Evolutionary conservation across 2,888 invertebrate genomes (phyloP).

Genomic region (Aproaerema taeniolella): DNA sequence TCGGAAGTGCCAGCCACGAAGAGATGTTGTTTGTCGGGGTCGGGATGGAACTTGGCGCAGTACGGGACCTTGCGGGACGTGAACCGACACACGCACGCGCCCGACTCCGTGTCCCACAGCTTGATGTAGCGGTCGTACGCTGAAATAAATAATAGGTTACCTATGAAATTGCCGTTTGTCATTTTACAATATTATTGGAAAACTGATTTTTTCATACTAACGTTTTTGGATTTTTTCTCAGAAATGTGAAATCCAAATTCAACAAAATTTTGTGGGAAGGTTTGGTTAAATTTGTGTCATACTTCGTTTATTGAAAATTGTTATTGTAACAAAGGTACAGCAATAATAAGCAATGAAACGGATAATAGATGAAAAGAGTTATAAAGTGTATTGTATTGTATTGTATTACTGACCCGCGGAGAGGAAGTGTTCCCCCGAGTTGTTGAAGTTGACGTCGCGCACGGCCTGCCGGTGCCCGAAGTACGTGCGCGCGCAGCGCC

Average conservation of each 20-base stretch:
- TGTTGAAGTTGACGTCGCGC: slow-evolving; percentile 96
- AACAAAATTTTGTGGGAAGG: too few relatives aligned
- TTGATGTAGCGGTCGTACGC: slow-evolving; percentile 98
- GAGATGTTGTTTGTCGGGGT: slow-evolving; percentile 96
- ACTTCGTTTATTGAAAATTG: too few relatives aligned
- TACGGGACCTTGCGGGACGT: slow-evolving; percentile 98
- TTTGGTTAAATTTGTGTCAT: too few relatives aligned
- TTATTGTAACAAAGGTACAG: too few relatives aligned
- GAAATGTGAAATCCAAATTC: too few relatives aligned
- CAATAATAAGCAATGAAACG: too few relatives aligned
- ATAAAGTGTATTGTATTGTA: too few relatives aligned
- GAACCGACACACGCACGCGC: slow-evolving; percentile 90
- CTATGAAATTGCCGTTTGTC: too few relatives aligned
- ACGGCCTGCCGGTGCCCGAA: slow-evolving; percentile 98
- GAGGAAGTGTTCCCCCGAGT: slow-evolving; percentile 93
- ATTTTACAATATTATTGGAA: too few relatives aligned
- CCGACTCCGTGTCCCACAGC: slow-evolving; percentile 99
- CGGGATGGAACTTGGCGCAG: slow-evolving; percentile 98
- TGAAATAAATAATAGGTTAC: slow-evolving; percentile 34
- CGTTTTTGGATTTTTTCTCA: too few relatives aligned
- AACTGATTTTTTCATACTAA: too few relatives aligned
- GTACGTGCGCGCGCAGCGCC: slow-evolving; percentile 95
- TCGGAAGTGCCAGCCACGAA: slow-evolving; percentile 99
- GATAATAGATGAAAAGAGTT: too few relatives aligned
- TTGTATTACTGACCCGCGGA: slow-evolving; percentile 97